Evolutionary conservation across 2,888 invertebrate species (phyloP).

Genomic region (Tortricodes alternella): DNA sequence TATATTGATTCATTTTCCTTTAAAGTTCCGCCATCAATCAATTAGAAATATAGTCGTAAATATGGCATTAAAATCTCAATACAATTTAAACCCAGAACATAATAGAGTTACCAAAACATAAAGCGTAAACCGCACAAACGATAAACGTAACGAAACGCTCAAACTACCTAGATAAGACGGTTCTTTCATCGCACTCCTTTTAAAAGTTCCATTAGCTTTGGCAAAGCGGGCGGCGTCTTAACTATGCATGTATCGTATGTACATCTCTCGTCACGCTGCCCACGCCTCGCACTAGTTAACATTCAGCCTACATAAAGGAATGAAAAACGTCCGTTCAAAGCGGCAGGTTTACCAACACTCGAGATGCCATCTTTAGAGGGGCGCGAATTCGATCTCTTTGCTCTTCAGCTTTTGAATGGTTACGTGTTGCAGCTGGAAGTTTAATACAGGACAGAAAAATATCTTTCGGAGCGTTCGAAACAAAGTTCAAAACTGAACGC

Average conservation of each 20-base stretch:
- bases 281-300: conserved; percentile 59
- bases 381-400: conserved; percentile 62
- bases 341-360: conserved; percentile 48
- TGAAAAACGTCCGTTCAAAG: conserved; percentile 63
- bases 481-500: too few relatives aligned
- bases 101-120: not conserved
- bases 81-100: not conserved
- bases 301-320: conserved; percentile 53
- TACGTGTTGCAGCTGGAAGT: not conserved
- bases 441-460: too few relatives aligned
- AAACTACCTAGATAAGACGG: conserved; percentile 63
- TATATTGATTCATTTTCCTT: too few relatives aligned
- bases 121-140: too few relatives aligned
- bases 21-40: too few relatives aligned
- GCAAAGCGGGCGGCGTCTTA: conserved; percentile 64
- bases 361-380: conserved; percentile 60
- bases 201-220: conserved; percentile 73
- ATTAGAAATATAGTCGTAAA: too few relatives aligned
- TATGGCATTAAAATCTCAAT: too few relatives aligned
- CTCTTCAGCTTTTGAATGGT: conserved; percentile 42
- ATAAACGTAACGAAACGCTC: conserved; percentile 35
- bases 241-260: conserved; percentile 78
- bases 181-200: conserved; percentile 60
- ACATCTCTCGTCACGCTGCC: conserved; percentile 74
- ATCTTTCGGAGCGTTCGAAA: too few relatives aligned